Percentiles rank a stretch among this genome's conserved stretches.
Conservation (phyloP, 2,797 vertebrate species). For the Tamandua tetradactyla region DNA sequence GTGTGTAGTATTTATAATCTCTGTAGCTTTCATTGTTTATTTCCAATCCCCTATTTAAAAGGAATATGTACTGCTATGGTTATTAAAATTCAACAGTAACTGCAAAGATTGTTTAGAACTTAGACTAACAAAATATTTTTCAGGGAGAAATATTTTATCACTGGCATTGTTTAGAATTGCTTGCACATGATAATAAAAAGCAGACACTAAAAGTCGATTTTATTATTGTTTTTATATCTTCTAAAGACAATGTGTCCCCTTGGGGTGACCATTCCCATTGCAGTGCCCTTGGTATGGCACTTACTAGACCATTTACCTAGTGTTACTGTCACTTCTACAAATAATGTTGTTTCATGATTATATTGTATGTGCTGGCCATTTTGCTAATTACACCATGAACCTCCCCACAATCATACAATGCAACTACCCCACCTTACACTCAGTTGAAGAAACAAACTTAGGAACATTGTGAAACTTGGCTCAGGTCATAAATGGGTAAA, state of each 20-base stretch:
- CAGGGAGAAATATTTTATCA: constrained; percentile 37
- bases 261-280: neutral
- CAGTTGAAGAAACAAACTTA: constrained; percentile 25
- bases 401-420: neutral
- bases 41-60: neutral
- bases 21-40: neutral
- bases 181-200: constrained; percentile 28
- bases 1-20: neutral
- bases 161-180: constrained; percentile 46
- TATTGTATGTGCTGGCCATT: neutral
- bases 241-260: neutral
- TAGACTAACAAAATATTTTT: constrained; percentile 12
- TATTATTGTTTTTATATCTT: constrained; percentile 23
- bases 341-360: constrained; percentile 1
- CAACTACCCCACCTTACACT: neutral
- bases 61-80: neutral
- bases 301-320: constrained; percentile 1
- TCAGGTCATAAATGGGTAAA: neutral
- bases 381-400: neutral
- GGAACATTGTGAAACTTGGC: neutral
- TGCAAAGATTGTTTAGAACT: neutral
- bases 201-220: constrained; percentile 14
- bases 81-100: constrained; percentile 24
- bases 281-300: neutral
- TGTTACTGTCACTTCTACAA: constrained; percentile 23